A percentile compares a stretch with the other conserved stretches of the same genome.
Conservation (phyloP, 53 echinoderm and acorn worm species). For the Temnopleurus reevesii region DNA sequence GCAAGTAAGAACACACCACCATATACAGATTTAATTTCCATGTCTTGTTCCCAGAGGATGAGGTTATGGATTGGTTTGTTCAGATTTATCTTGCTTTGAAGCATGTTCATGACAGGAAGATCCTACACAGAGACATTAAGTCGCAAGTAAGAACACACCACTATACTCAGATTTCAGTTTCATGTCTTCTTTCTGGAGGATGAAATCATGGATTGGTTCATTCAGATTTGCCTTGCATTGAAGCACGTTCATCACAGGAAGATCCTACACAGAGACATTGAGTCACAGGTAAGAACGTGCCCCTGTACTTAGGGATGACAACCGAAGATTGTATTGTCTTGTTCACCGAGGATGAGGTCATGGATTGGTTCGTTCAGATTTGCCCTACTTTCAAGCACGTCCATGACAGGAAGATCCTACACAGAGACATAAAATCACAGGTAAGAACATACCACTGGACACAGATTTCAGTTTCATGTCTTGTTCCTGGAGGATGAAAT, state of each 20-base stretch:
- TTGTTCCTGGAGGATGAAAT: conserved; percentile 88
- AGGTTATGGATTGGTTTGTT: conserved; percentile 93
- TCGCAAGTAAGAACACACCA: too few relatives aligned
- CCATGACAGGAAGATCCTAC: conserved; percentile 91
- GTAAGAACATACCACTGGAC: too few relatives aligned
- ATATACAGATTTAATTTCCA: too few relatives aligned
- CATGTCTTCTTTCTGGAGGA: too few relatives aligned
- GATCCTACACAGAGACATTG: conserved; percentile 92
- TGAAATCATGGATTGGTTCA: too few relatives aligned
- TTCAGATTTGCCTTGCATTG: too few relatives aligned
- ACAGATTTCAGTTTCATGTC: too few relatives aligned
- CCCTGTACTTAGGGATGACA: conserved; percentile 79
- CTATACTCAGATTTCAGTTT: too few relatives aligned
- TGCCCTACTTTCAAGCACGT: conserved; percentile 90
- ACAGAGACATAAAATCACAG: conserved; percentile 95
- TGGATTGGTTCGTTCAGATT: conserved; percentile 98
- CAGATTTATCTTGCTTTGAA: conserved; percentile 93
- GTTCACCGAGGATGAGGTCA: conserved; percentile 79
- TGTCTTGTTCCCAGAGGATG: conserved; percentile 12
- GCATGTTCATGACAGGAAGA: conserved; percentile 94
- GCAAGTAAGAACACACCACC: too few relatives aligned
- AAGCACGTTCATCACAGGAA: too few relatives aligned
- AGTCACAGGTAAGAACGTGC: conserved; percentile 90
- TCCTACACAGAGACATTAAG: conserved; percentile 92
- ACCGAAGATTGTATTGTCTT: conserved; percentile 72